Conservation (phyloP, 1,140 invertebrate species). For the Platorchestia sp. region DNA sequence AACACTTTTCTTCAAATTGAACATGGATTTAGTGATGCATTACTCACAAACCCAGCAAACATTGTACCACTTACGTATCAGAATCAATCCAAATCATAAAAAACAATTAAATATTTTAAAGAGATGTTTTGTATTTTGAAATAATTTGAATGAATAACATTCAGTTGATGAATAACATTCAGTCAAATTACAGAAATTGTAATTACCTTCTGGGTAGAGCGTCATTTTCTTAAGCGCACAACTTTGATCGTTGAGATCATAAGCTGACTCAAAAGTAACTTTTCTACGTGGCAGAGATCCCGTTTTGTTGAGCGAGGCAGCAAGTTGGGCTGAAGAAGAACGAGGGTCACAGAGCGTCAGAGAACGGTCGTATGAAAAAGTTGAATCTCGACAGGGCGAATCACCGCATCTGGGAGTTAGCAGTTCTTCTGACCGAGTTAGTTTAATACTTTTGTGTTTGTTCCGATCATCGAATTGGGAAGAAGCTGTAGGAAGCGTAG, state of each 20-base stretch:
- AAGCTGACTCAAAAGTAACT: conserved; percentile 14
- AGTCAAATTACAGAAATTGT: neutral
- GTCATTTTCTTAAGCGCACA: conserved; percentile 27
- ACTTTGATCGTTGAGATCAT: neutral
- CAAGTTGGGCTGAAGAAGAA: neutral
- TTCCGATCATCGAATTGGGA: neutral
- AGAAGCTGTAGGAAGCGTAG: neutral
- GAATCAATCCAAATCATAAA: too few species aligned
- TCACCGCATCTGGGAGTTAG: neutral
- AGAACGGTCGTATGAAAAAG: neutral
- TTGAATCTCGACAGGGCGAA: neutral
- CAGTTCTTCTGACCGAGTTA: neutral
- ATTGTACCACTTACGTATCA: too few species aligned
- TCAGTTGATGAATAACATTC: neutral
- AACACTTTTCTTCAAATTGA: too few species aligned
- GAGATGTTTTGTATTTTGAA: too few species aligned
- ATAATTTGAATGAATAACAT: too few species aligned
- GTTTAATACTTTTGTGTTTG: neutral
- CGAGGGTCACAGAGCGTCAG: neutral
- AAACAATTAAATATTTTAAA: too few species aligned
- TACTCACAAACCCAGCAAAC: too few species aligned
- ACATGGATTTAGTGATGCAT: too few species aligned
- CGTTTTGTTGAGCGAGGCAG: neutral
- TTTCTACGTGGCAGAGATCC: conserved; percentile 20
- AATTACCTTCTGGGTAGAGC: neutral